These are phyloP conservation scores for Desmodus rotundus DNA, from an alignment of 2,113 vertebrate species.

Conservation along the genomic window DNA sequence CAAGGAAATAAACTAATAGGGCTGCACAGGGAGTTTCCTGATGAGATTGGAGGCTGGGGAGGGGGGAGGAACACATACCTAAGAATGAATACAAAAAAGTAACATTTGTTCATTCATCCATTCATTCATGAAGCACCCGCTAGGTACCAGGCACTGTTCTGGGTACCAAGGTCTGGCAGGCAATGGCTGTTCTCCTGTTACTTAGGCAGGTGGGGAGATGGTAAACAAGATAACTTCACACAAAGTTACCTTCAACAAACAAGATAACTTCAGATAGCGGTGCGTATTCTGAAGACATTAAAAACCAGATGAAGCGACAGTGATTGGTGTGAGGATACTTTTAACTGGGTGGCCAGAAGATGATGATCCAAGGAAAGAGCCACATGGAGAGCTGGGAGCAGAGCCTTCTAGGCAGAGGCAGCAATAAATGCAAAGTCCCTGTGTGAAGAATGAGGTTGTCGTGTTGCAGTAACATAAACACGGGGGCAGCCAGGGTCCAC, in stretches of 20 bases:
- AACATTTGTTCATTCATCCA: not conserved
- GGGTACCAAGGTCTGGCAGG: not conserved
- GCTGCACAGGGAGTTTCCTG: not conserved
- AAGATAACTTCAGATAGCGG: not conserved
- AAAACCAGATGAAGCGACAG: not conserved
- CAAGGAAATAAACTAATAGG: not conserved
- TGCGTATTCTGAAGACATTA: not conserved
- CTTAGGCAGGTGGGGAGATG: not conserved
- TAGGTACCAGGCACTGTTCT: not conserved
- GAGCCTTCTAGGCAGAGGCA: not conserved
- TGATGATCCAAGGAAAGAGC: not conserved
- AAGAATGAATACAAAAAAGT: not conserved
- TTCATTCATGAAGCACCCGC: not conserved
- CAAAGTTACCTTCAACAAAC: no score
- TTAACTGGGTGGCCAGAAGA: not conserved
- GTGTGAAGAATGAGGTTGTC: not conserved
- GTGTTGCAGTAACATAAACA: not conserved
- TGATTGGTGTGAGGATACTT: not conserved
- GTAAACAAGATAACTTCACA: no score
- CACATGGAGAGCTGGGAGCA: not conserved
- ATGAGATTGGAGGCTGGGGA: not conserved
- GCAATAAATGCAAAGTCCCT: not conserved
- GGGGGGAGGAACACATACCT: not conserved
- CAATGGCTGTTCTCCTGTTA: not conserved
- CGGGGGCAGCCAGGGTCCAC: not conserved